These are phyloP conservation scores for Diorhabda sublineata DNA, from an alignment of 1,140 invertebrate genomes.

Conservation along the genomic window DNA sequence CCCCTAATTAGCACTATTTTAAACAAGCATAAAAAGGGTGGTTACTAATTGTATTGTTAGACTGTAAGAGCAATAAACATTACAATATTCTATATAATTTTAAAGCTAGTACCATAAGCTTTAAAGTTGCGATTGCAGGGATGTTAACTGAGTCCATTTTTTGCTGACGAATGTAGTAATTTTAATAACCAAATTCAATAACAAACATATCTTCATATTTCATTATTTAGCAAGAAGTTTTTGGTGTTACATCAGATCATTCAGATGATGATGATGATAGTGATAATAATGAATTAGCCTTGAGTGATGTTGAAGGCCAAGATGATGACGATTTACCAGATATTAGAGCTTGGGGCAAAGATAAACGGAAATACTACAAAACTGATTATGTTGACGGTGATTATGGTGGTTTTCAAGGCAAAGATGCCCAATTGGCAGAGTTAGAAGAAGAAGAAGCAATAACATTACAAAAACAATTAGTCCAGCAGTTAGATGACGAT, in stretches of 20 bases:
- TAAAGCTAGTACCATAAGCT: too few species aligned
- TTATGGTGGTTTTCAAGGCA: constrained; percentile 68
- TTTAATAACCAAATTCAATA: not conserved
- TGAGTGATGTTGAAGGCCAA: constrained; percentile 70
- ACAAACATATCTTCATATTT: constrained; percentile 9
- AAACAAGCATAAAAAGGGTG: too few species aligned
- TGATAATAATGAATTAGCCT: constrained; percentile 49
- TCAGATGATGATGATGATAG: constrained; percentile 39
- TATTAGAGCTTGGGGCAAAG: constrained; percentile 80
- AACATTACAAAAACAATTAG: constrained; percentile 72
- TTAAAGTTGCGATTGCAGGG: too few species aligned
- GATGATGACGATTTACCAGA: constrained; percentile 68
- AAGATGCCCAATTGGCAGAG: constrained; percentile 69
- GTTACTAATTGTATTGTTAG: too few species aligned
- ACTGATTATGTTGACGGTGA: constrained; percentile 87
- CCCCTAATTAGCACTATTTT: too few species aligned
- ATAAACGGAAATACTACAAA: constrained; percentile 72
- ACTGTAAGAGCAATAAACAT: too few species aligned
- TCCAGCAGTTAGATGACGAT: constrained; percentile 73
- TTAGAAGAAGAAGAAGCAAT: constrained; percentile 82
- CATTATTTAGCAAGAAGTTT: constrained; percentile 47
- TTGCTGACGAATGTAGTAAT: not conserved
- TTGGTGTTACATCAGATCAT: constrained; percentile 32
- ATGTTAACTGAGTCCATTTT: too few species aligned
- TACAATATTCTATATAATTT: too few species aligned